Conservation (phyloP, 2,113 vertebrate species). For the Otis tarda region DNA sequence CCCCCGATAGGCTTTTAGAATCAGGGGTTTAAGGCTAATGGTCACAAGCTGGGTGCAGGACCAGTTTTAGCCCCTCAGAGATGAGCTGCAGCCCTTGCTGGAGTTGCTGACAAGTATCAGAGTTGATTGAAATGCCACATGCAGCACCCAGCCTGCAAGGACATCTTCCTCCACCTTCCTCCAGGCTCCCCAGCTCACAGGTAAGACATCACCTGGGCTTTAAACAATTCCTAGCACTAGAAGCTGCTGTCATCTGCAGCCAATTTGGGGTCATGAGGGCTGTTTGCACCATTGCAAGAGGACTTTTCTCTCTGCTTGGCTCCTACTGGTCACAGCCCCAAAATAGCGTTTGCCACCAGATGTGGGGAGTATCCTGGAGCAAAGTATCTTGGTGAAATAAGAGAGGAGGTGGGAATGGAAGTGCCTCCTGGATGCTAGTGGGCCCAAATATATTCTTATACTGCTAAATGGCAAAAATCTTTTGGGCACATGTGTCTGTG, state of each 20-base stretch:
- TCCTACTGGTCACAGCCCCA: background rate
- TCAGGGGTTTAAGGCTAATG: background rate
- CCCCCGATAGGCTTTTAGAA: background rate
- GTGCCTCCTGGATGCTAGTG: background rate
- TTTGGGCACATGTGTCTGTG: background rate
- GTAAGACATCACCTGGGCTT: background rate
- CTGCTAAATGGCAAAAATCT: background rate
- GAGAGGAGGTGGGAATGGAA: background rate
- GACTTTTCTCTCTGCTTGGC: background rate
- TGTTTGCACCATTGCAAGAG: background rate
- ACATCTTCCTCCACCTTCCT: background rate
- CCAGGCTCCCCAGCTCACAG: background rate
- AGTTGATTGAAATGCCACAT: background rate
- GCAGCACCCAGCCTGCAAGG: accelerated
- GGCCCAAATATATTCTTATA: background rate
- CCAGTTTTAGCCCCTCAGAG: background rate
- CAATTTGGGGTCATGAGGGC: too few species aligned
- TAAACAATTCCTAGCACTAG: background rate
- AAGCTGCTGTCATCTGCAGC: background rate
- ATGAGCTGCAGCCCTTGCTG: background rate
- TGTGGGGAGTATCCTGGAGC: background rate
- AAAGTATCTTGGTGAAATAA: background rate
- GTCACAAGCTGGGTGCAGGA: background rate
- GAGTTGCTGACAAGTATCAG: background rate
- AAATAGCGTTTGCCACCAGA: background rate